phyloP scores from a whole-genome alignment of 2,888 invertebrate genomes.

The Lampropteryx suffumata region DNA sequence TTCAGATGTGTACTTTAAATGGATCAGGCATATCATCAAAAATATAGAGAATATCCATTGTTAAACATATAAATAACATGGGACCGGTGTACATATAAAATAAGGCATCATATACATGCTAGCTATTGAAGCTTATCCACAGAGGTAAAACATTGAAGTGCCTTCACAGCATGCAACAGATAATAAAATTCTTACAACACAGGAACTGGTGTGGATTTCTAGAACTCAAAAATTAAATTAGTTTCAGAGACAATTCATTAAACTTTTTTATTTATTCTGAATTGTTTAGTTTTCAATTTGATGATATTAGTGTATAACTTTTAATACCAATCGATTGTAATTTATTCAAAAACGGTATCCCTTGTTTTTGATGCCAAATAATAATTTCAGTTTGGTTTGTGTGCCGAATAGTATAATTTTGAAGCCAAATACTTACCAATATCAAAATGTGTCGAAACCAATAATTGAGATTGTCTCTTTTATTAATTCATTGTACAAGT shows the following conservation, averaged over 20 bases:
- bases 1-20: too few species aligned
- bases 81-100: slow-evolving; percentile 12
- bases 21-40: too few species aligned
- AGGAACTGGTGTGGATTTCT: slow-evolving; percentile 23
- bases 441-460: slow-evolving; percentile 2
- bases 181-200: slow-evolving; percentile 19
- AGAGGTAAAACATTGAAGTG: slow-evolving; percentile 1
- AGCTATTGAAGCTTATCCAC: not conserved
- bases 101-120: slow-evolving; percentile 13
- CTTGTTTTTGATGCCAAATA: slow-evolving; percentile 23
- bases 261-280: not conserved
- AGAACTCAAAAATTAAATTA: slow-evolving; percentile 33
- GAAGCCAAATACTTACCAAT: slow-evolving; percentile 19
- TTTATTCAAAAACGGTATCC: not conserved
- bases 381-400: not conserved
- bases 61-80: not conserved
- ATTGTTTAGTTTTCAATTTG: not conserved
- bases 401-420: slow-evolving; percentile 9
- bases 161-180: slow-evolving; percentile 17
- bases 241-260: slow-evolving; percentile 3
- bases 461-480: slow-evolving; percentile 4
- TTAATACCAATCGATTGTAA: not conserved
- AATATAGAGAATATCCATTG: too few species aligned
- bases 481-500: slow-evolving; percentile 6
- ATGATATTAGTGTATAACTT: not conserved